Evolutionary conservation across 2,797 vertebrate species (phyloP).

Genomic region (Hydrophis major): DNA sequence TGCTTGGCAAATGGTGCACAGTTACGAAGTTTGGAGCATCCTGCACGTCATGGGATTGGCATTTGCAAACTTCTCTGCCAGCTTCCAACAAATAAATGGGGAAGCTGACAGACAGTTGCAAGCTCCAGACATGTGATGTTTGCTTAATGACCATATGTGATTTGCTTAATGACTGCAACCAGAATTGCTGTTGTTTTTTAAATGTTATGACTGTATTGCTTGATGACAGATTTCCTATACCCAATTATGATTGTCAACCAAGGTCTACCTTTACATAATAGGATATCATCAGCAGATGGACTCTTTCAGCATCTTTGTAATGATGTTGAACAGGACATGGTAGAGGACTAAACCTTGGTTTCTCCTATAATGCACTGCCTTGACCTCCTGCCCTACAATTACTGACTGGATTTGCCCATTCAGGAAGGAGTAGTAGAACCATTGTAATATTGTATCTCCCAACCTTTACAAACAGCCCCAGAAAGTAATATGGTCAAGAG

Average conservation of each 20-base stretch:
- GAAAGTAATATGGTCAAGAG: not conserved
- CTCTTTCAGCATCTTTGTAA: not conserved
- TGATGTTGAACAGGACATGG: not conserved
- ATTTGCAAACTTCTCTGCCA: not conserved
- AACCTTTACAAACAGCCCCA: not conserved
- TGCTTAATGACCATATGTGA: not conserved
- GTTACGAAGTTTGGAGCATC: not conserved
- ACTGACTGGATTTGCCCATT: not conserved
- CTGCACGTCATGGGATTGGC: not conserved
- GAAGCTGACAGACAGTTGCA: not conserved
- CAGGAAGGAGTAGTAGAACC: not conserved
- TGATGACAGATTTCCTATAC: not conserved
- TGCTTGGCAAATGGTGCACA: not conserved
- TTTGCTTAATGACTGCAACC: not conserved
- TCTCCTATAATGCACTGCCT: not conserved
- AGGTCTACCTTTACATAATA: not conserved
- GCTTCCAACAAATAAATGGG: not conserved
- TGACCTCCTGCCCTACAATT: not conserved
- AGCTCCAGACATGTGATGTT: not conserved
- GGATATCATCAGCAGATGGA: not conserved
- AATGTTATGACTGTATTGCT: not conserved
- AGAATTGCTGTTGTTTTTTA: not conserved
- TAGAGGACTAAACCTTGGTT: not conserved
- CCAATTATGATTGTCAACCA: not conserved
- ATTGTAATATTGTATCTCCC: not conserved